Base-by-base conservation (phyloP, 2,113 vertebrate genomes). In the Neodontobutis hainanensis region DNA sequence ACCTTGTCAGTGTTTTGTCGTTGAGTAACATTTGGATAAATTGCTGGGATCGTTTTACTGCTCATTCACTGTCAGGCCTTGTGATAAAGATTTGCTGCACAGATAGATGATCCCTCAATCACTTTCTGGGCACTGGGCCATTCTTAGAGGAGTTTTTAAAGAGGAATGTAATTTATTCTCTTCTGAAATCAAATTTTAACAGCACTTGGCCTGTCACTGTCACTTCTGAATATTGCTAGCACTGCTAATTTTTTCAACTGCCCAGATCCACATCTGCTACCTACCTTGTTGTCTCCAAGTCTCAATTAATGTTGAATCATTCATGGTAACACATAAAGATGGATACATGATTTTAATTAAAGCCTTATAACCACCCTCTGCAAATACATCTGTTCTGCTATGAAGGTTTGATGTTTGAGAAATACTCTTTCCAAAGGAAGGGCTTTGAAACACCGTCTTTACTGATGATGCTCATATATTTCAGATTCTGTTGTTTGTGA, bases 1-100 rank as follows among this genome's bases (percentile, higher is more conserved):
- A 88, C 83, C 77, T 86, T 80, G 75, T 70, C 67, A 50, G 63
- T 57, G 76, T 77, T 82, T 83, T 59, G 51, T 83, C 79, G n/a
- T n/a, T 68, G 70, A 61, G 50, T 66, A 42, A 64, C 57, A 57
- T 62, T 72, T 49, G 65, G 67, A 69, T 84, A 78, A 84, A 82
- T 85, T 60, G 49, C 44, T 61, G 19, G 57, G 16, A 77, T 64
- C 52, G 34, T 80, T 84, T 75, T 32, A 55, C 52, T 55, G 34
- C 52, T 55, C 49, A 73, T 76, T 70, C 77, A 77, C 67, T 61
- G 61, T 83, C 75, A 55, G 38, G 63, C 61, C 46, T 46, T 3
- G 32, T 72, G 73, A 81, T 69, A 63, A 68, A 75, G 73, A 73
- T 83, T 81, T 74, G 11, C 67, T 68, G 40, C 61, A 74, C 81